These are phyloP conservation scores for Ascaphus truei DNA, from an alignment of 2,113 vertebrate species.

Conservation along the genomic window DNA sequence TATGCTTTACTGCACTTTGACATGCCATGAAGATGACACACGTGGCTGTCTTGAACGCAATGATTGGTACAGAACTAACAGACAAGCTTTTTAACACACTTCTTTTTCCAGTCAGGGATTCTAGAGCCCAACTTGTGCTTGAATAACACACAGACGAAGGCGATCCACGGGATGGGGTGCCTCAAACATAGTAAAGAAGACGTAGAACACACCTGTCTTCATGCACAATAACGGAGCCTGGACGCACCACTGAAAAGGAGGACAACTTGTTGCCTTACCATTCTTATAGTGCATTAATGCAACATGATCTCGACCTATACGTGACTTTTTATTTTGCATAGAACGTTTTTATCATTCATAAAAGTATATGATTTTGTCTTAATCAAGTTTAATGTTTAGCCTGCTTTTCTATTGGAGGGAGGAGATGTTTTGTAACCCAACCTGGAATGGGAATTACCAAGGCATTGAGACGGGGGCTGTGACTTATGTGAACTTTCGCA, in stretches of 20 bases:
- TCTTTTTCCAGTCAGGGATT: constrained; percentile 44
- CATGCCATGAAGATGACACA: no score
- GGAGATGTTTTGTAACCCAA: not conserved
- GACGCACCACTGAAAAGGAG: constrained; percentile 53
- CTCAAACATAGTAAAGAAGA: constrained; percentile 52
- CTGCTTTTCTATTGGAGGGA: not conserved
- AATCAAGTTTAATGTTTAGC: not conserved
- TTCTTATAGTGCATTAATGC: constrained; percentile 58
- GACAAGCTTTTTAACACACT: not conserved
- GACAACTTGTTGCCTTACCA: constrained; percentile 69
- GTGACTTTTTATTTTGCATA: not conserved
- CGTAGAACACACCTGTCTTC: constrained; percentile 52
- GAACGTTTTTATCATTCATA: not conserved
- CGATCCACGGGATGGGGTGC: constrained; percentile 45
- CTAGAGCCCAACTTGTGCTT: constrained; percentile 58
- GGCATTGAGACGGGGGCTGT: not conserved
- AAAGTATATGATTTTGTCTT: not conserved
- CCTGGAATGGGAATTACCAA: not conserved
- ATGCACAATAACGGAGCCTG: constrained; percentile 48
- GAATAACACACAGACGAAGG: constrained; percentile 58
- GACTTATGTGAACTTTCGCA: not conserved
- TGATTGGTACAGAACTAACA: no score
- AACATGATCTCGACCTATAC: constrained; percentile 44
- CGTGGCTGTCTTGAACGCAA: no score
- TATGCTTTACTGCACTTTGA: no score